These are phyloP conservation scores for Carollia perspicillata DNA, from an alignment of 2,113 vertebrate species.

Conservation along the genomic window DNA sequence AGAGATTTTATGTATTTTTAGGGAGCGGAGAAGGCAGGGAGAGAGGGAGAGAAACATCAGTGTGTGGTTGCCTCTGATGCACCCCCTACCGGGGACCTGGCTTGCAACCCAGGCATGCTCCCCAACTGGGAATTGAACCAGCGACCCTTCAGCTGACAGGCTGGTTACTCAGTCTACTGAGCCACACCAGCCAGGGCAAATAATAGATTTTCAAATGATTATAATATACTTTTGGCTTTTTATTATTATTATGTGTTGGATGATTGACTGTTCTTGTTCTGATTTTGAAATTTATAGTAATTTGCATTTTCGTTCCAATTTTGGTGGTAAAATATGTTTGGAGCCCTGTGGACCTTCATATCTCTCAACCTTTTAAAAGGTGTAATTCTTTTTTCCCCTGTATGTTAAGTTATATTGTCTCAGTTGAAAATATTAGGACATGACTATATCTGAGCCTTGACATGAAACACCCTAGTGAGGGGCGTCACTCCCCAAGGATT, in stretches of 20 bases:
- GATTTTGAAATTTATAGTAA: slow-evolving; percentile 2
- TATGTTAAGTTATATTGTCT: background rate
- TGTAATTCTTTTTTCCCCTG: background rate
- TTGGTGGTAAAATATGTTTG: slow-evolving; percentile 5
- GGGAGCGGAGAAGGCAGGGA: too few species aligned
- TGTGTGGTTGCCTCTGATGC: too few species aligned
- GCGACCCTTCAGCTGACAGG: too few species aligned
- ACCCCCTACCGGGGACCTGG: too few species aligned
- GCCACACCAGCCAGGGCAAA: too few species aligned
- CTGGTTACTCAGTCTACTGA: too few species aligned
- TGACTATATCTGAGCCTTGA: background rate
- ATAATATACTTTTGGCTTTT: background rate
- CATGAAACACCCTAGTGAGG: background rate
- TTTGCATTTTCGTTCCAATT: background rate
- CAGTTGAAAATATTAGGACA: background rate
- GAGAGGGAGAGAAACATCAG: too few species aligned
- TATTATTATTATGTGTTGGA: background rate
- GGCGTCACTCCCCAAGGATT: background rate
- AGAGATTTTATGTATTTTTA: too few species aligned
- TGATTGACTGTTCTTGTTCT: background rate
- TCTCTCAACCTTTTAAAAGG: background rate
- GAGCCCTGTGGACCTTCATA: background rate
- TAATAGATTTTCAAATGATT: background rate
- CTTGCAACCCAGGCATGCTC: too few species aligned
- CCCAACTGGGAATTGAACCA: too few species aligned